phyloP scores from a whole-genome alignment of 2,113 vertebrate species.

The Rutilus rutilus region DNA sequence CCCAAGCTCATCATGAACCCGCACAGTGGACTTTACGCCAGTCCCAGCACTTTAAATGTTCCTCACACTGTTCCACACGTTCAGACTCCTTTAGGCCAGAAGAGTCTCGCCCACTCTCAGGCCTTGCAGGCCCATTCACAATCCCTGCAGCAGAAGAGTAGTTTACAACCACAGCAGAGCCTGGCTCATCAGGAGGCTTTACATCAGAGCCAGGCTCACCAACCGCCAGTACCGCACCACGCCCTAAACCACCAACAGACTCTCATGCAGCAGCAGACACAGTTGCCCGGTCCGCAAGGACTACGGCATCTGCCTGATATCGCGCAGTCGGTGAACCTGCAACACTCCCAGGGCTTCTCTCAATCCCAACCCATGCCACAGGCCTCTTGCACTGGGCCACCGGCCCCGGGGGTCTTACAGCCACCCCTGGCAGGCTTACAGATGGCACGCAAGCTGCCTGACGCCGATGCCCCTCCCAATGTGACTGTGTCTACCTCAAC shows the following conservation, averaged over 20 bases:
- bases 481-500: slow-evolving; percentile 99
- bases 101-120: slow-evolving; percentile 64
- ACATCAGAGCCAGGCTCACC: slow-evolving; percentile 64
- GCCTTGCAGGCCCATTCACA: slow-evolving; percentile 61
- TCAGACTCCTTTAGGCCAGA: slow-evolving; percentile 75
- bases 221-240: slow-evolving; percentile 68
- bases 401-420: slow-evolving; percentile 79
- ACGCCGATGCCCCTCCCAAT: slow-evolving; percentile 94
- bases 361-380: slow-evolving; percentile 71
- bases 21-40: slow-evolving; percentile 83
- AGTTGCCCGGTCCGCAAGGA: slow-evolving; percentile 63
- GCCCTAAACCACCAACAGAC: slow-evolving; percentile 69
- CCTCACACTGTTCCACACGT: slow-evolving; percentile 75
- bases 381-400: slow-evolving; percentile 73
- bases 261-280: slow-evolving; percentile 75
- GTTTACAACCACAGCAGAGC: slow-evolving; percentile 53
- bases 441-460: slow-evolving; percentile 92
- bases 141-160: slow-evolving; percentile 36
- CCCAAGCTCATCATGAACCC: slow-evolving; percentile 94
- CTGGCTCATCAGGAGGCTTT: slow-evolving; percentile 56
- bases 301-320: slow-evolving; percentile 69
- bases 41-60: slow-evolving; percentile 99
- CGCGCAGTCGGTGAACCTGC: slow-evolving; percentile 65
- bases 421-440: slow-evolving; percentile 79
- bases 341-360: slow-evolving; percentile 71